Evolutionary conservation across 2,888 invertebrate genomes (phyloP), one percentile per base, ranked within the genome.

Genomic region (Drosophila peninsularis): DNA sequence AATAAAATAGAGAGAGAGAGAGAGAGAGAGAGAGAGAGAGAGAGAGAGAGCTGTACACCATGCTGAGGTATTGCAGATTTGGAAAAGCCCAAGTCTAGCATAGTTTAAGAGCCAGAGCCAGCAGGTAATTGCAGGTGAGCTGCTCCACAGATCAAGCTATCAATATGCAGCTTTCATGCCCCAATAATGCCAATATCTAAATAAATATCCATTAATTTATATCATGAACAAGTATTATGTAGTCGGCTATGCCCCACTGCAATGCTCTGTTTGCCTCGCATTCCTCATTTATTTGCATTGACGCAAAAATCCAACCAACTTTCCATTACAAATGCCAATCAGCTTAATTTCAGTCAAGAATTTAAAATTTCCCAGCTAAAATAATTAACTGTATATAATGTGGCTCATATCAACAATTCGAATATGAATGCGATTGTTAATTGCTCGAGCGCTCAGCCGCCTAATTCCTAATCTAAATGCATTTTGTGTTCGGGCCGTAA

Each of bases 361-460:
- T 44, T 44, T 4, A 14, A 4, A 19, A 19, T 32, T 19, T 3
- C 13, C 32, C 9, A 13, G n/a, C 14, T 32, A 1, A 32, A 19
- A 32, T 49, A 14, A 32, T 49, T 4, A 32, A 49, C 1, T 13
- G 17, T 1, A 14, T 5, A 19, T 14, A 17, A 32, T 32, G 19
- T 17, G 11, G 11, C 4, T 1, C 24, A 44, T 24, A 44, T 24
- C 24, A 24, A 24, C 24, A 5, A 27, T 11, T 6, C 17, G 27
- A 27, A 52, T n/a, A 17, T 36, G 34, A 52, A 37, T 37, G 36
- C 37, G 37, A 6, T 52, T 17, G 37, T 13, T 52, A 24, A 37
- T 52, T 52, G 36, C 5, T 36, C 24, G 4, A 3, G 14, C 19
- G 9, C 19, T 13, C 39, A 17, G 13, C 1, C 14, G 39, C 10